Conservation (phyloP, 1,140 invertebrate genomes). For the Mamestra configurata region DNA sequence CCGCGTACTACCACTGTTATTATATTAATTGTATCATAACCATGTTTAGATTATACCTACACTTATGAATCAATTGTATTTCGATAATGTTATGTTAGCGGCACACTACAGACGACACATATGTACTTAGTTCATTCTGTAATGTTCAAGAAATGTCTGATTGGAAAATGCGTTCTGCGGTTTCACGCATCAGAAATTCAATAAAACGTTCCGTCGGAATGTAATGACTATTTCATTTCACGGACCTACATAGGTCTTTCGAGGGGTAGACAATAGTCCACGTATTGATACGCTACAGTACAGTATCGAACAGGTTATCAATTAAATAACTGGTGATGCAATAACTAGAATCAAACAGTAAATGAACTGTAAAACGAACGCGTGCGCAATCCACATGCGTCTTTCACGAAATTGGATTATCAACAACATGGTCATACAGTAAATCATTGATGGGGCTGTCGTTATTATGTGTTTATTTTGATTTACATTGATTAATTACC, state of each 20-base stretch:
- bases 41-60: slow-evolving; percentile 46
- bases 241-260: background rate
- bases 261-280: background rate
- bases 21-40: slow-evolving; percentile 43
- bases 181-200: slow-evolving; percentile 1
- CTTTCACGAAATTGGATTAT: slow-evolving; percentile 2
- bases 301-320: slow-evolving; percentile 11
- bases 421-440: background rate
- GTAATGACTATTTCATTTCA: slow-evolving; percentile 2
- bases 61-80: slow-evolving; percentile 50
- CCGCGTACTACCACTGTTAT: slow-evolving; percentile 24
- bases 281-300: slow-evolving; percentile 1
- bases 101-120: background rate
- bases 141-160: background rate
- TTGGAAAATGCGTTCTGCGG: background rate
- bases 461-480: slow-evolving; percentile 6
- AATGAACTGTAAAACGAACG: background rate
- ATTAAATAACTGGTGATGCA: slow-evolving; percentile 31
- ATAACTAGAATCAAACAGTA: slow-evolving; percentile 17
- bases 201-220: slow-evolving; percentile 8
- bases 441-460: slow-evolving; percentile 17
- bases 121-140: background rate
- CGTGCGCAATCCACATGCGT: background rate
- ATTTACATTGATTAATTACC: slow-evolving; percentile 19
- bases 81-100: slow-evolving; percentile 32